Evolutionary conservation across 1,140 invertebrate genomes (phyloP).

Genomic region (Gonioctena quinquepunctata): DNA sequence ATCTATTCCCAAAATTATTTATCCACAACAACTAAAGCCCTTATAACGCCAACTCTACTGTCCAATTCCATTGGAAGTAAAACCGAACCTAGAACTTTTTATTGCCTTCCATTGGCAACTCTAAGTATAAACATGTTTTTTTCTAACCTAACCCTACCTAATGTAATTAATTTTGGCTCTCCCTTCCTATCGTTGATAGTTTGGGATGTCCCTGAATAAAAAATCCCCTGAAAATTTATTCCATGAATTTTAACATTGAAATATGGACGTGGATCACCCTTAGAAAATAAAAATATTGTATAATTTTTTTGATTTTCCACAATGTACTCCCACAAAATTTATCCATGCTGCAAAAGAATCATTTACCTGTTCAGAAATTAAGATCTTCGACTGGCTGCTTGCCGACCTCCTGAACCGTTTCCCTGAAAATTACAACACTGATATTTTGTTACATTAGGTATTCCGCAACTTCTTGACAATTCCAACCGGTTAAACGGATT

Average conservation of each 20-base stretch:
- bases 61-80: not conserved
- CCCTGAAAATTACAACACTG: not conserved
- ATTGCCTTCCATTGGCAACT: not conserved
- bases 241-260: conserved; percentile 1
- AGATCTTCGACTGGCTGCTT: not conserved
- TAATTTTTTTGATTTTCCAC: not conserved
- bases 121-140: not conserved
- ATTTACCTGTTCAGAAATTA: not conserved
- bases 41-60: not conserved
- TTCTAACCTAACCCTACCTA: not conserved
- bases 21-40: conserved; percentile 9
- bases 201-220: conserved; percentile 16
- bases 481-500: not conserved
- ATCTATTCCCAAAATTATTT: conserved; percentile 21
- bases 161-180: not conserved
- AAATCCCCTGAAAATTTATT: conserved; percentile 3
- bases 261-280: conserved; percentile 1
- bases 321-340: not conserved
- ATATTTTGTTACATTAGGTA: not conserved
- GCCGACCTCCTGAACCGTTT: conserved; percentile 5
- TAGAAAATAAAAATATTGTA: not conserved
- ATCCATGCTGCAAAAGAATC: conserved; percentile 1
- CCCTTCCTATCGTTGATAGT: not conserved
- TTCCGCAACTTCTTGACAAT: not conserved
- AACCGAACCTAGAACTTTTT: not conserved